These are phyloP conservation scores for Phrixothrix hirtus DNA, from an alignment of 2,888 invertebrate genomes.

Conservation along the genomic window DNA sequence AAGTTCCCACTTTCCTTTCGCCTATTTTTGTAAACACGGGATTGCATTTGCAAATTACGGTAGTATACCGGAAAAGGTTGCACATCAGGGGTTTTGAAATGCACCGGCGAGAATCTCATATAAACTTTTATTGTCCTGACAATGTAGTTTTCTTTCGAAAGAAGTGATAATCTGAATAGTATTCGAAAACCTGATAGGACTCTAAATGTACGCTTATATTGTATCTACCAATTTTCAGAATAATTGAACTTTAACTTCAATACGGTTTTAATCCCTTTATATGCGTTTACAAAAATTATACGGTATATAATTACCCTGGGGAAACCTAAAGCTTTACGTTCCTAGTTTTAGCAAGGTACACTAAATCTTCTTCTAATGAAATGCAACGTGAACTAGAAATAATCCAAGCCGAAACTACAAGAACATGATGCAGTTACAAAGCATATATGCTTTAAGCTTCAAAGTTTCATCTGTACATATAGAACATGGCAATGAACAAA, in stretches of 20 bases:
- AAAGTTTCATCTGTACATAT: neutral
- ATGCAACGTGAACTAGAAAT: neutral
- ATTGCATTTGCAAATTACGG: slow-evolving; percentile 8
- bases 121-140: slow-evolving; percentile 30
- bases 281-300: neutral
- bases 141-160: slow-evolving; percentile 21
- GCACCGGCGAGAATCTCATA: slow-evolving; percentile 25
- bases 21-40: neutral
- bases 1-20: too few species aligned
- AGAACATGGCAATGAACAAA: neutral
- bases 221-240: neutral
- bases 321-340: neutral
- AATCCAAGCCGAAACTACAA: neutral
- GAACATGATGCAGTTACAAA: neutral
- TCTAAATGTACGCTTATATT: slow-evolving; percentile 19
- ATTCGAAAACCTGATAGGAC: slow-evolving; percentile 13
- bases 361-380: neutral
- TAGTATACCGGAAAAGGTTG: slow-evolving; percentile 5
- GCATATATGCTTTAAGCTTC: neutral
- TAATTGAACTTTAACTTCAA: too few species aligned
- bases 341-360: neutral
- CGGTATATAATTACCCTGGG: neutral
- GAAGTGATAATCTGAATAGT: slow-evolving; percentile 22
- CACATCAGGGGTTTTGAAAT: slow-evolving; percentile 17
- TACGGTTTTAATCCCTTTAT: neutral